Evolutionary conservation across 2,888 invertebrate genomes (phyloP).

Genomic region (Plebejus anna): DNA sequence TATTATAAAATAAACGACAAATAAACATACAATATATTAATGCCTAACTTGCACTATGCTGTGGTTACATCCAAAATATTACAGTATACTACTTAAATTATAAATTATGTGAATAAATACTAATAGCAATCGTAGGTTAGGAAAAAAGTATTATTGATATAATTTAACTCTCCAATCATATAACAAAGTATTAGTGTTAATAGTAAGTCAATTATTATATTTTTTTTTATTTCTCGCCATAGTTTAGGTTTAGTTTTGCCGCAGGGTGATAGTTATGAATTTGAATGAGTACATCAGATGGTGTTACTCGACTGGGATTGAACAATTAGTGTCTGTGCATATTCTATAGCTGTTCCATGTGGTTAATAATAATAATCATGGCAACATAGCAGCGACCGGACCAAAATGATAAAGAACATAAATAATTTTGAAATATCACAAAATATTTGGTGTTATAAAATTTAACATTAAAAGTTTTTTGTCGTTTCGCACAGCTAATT

Average conservation of each 20-base stretch:
- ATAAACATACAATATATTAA: constrained; percentile 18
- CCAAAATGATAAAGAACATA: constrained; percentile 8
- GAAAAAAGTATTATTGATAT: background rate
- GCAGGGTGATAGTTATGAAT: background rate
- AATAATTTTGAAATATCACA: constrained; percentile 22
- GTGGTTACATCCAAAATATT: background rate
- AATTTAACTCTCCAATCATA: background rate
- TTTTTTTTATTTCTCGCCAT: background rate
- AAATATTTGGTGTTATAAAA: constrained; percentile 25
- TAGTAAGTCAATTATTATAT: background rate
- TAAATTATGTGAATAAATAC: background rate
- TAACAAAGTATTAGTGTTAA: background rate
- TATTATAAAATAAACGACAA: background rate
- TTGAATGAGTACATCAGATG: background rate
- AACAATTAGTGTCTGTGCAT: background rate
- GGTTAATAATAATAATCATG: background rate
- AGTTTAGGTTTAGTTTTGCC: background rate
- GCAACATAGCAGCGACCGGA: background rate
- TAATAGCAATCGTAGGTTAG: background rate
- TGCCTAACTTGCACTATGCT: constrained; percentile 3
- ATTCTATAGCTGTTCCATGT: background rate
- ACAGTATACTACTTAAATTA: background rate
- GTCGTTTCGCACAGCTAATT: constrained; percentile 40
- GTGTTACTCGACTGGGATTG: background rate
- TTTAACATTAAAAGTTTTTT: constrained; percentile 15